phyloP scores from a whole-genome alignment of 2,797 vertebrate species.

The Serranus cabrilla region DNA sequence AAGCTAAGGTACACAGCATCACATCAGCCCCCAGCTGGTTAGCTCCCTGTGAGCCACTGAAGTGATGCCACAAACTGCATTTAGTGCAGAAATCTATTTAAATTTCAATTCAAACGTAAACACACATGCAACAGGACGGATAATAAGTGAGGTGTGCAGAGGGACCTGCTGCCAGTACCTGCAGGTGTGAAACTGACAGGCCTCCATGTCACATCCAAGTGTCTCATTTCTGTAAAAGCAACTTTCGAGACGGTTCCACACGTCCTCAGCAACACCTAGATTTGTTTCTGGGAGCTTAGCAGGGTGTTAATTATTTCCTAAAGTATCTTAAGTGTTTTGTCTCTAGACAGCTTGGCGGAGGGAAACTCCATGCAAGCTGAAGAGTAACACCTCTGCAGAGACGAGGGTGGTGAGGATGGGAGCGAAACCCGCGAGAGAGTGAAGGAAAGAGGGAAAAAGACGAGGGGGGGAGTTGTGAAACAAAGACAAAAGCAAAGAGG shows the following conservation, averaged over 20 bases:
- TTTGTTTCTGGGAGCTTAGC: conserved; percentile 19
- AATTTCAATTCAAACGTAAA: not conserved
- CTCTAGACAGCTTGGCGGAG: conserved; percentile 29
- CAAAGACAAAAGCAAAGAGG: conserved; percentile 42
- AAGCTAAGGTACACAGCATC: no score
- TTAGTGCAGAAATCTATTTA: not conserved
- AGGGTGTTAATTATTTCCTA: conserved; percentile 64
- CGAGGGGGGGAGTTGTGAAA: conserved; percentile 25
- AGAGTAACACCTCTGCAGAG: conserved; percentile 37
- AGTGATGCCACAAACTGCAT: no score
- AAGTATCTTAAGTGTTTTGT: conserved; percentile 59
- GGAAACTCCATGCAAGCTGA: conserved; percentile 49
- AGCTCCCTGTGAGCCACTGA: not conserved
- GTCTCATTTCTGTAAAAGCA: conserved; percentile 9
- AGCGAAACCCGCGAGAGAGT: not conserved
- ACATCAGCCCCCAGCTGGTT: not conserved
- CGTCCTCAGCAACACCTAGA: conserved; percentile 6
- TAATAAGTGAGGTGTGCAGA: not conserved
- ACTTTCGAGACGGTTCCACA: not conserved
- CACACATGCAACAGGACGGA: not conserved
- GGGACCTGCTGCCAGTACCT: not conserved
- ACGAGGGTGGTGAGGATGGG: conserved; percentile 37
- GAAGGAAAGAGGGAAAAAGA: not conserved
- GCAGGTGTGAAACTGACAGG: conserved; percentile 2
- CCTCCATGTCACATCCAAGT: not conserved